Conservation (phyloP, 2,797 vertebrate species). For the Simalia tracyae region DNA sequence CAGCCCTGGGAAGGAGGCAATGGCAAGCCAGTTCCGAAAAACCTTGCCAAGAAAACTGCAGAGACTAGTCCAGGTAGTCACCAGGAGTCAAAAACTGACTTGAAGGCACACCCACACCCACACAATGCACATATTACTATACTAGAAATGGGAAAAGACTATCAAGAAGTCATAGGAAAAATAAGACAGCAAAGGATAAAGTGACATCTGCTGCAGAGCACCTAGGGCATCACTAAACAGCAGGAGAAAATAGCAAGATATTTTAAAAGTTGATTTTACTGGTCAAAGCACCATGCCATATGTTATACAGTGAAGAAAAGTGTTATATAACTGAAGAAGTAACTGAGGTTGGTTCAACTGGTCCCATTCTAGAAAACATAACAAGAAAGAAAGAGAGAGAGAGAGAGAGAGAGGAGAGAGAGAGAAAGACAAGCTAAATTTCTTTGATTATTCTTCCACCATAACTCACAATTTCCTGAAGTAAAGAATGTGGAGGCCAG, state of each 20-base stretch:
- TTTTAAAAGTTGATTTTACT: conserved; percentile 2
- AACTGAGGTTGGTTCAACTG: conserved; percentile 4
- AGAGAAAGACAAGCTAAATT: not conserved
- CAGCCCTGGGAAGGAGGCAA: not conserved
- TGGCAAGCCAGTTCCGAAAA: not conserved
- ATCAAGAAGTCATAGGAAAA: not conserved
- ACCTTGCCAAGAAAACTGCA: not conserved
- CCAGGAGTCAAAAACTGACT: not conserved
- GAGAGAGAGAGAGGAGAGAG: too few species aligned
- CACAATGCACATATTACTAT: not conserved
- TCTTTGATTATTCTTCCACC: not conserved
- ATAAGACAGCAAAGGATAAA: not conserved
- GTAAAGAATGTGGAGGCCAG: not conserved
- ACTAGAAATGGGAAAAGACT: not conserved
- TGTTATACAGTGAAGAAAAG: not conserved
- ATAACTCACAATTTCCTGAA: not conserved
- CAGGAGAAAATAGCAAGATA: not conserved
- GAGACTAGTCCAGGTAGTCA: not conserved
- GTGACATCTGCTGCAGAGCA: not conserved
- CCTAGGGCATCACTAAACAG: not conserved
- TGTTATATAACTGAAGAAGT: not conserved
- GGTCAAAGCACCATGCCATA: not conserved
- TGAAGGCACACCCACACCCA: not conserved
- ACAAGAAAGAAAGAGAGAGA: not conserved
- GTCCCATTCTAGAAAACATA: not conserved